A percentile compares a stretch with the other conserved stretches of the same genome.
Conservation (phyloP, 2,888 invertebrate genomes). For the Macrophya alboannulata region DNA sequence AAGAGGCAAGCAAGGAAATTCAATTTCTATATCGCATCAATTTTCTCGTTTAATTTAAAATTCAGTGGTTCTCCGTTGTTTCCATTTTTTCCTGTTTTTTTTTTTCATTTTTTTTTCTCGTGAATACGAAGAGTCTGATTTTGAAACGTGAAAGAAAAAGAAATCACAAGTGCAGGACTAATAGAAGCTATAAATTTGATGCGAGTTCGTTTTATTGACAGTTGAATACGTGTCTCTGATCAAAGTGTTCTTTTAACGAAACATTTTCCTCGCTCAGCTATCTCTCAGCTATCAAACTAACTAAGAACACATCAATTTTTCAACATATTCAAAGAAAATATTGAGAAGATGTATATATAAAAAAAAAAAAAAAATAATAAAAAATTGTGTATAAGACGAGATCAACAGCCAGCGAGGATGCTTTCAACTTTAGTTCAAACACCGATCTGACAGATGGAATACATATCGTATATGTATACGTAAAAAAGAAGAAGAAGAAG, state of each 20-base stretch:
- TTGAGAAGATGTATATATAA: no score
- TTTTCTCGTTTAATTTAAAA: slow-evolving; percentile 27
- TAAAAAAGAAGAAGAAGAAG: not conserved
- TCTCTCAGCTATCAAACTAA: not conserved
- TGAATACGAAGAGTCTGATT: not conserved
- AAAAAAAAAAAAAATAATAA: not conserved
- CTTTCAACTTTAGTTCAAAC: slow-evolving; percentile 24
- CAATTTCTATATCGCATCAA: slow-evolving; percentile 15
- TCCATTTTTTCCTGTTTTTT: not conserved
- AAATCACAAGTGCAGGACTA: no score
- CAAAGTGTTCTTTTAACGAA: not conserved
- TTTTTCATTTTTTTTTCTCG: not conserved
- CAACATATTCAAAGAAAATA: not conserved
- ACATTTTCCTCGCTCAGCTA: not conserved
- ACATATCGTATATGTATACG: not conserved
- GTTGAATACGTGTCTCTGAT: not conserved
- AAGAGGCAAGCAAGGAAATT: slow-evolving; percentile 3
- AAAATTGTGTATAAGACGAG: not conserved
- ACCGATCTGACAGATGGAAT: slow-evolving; percentile 16
- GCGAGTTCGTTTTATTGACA: not conserved
- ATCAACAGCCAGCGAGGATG: not conserved
- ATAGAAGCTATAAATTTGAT: not conserved
- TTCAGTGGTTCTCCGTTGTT: slow-evolving; percentile 6
- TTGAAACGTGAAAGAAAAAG: no score
- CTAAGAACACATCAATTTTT: not conserved